phyloP scores from a whole-genome alignment of 2,888 invertebrate species.

The Cryptocephalus moraei region DNA sequence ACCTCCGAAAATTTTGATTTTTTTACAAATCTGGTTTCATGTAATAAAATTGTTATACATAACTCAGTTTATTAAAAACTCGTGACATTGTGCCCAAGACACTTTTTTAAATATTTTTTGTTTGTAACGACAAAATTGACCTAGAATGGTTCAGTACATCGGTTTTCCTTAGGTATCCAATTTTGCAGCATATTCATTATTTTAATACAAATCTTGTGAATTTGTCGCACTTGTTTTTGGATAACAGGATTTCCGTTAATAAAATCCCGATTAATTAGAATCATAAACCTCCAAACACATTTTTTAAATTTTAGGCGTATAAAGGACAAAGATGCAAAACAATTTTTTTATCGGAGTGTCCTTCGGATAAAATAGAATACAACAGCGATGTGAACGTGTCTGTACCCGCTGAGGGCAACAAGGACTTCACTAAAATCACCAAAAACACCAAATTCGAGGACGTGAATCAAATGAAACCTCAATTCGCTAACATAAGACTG shows the following conservation, averaged over 20 bases:
- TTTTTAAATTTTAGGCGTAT: slow-evolving; percentile 12
- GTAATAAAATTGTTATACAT: no score
- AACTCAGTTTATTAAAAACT: no score
- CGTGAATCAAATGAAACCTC: slow-evolving; percentile 53
- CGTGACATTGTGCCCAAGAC: no score
- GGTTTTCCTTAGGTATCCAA: no score
- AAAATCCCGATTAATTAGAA: background rate
- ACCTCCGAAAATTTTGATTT: no score
- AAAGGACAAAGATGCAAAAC: slow-evolving; percentile 14
- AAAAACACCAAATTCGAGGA: slow-evolving; percentile 34
- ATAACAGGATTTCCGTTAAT: no score
- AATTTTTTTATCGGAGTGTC: slow-evolving; percentile 11
- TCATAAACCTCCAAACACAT: background rate
- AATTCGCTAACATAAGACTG: slow-evolving; percentile 47
- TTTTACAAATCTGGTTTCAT: no score
- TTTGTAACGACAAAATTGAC: no score
- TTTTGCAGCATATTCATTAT: background rate
- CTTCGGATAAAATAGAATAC: slow-evolving; percentile 9
- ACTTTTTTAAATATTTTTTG: no score
- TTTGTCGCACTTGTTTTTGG: background rate
- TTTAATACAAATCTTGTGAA: background rate
- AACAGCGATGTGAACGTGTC: slow-evolving; percentile 12
- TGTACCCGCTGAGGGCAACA: slow-evolving; percentile 15
- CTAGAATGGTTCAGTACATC: no score
- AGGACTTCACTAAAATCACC: slow-evolving; percentile 33